Evolutionary conservation across 2,888 invertebrate species (phyloP).

Genomic region (Orthosia cruda): DNA sequence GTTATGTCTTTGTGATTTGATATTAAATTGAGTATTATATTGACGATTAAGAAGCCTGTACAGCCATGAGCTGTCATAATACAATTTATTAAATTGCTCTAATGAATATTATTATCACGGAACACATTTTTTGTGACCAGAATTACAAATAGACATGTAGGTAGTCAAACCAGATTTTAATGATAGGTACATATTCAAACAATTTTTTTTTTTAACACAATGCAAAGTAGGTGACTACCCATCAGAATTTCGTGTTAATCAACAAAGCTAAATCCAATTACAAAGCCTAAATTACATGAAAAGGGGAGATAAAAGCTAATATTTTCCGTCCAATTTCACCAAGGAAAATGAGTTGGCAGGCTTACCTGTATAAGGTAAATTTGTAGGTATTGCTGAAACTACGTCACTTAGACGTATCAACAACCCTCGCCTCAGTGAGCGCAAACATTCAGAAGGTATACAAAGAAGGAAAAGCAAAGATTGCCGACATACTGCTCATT

Average conservation of each 20-base stretch:
- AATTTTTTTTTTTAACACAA: background rate
- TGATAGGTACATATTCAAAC: background rate
- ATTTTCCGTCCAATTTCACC: conserved; percentile 38
- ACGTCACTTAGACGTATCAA: conserved; percentile 59
- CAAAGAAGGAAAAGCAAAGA: conserved; percentile 50
- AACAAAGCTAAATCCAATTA: conserved; percentile 21
- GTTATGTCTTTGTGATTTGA: conserved; percentile 23
- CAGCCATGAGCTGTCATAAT: conserved; percentile 21
- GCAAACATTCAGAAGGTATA: conserved; percentile 58
- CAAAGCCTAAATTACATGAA: conserved; percentile 36
- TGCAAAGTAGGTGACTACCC: background rate
- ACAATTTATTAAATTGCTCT: conserved; percentile 25
- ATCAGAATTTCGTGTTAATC: conserved; percentile 8
- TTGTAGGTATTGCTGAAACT: conserved; percentile 56
- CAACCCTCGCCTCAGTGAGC: conserved; percentile 58
- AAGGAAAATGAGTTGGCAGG: conserved; percentile 55
- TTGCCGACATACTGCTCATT: conserved; percentile 55
- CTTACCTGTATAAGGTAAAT: conserved; percentile 62
- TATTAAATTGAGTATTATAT: conserved; percentile 12
- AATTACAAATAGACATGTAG: background rate
- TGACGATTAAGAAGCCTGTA: conserved; percentile 6
- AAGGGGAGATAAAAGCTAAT: conserved; percentile 45
- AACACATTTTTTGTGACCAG: background rate
- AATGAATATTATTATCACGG: background rate
- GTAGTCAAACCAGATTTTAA: background rate